Conservation (phyloP, 2,113 vertebrate species). For the Sisor rabdophorus region DNA sequence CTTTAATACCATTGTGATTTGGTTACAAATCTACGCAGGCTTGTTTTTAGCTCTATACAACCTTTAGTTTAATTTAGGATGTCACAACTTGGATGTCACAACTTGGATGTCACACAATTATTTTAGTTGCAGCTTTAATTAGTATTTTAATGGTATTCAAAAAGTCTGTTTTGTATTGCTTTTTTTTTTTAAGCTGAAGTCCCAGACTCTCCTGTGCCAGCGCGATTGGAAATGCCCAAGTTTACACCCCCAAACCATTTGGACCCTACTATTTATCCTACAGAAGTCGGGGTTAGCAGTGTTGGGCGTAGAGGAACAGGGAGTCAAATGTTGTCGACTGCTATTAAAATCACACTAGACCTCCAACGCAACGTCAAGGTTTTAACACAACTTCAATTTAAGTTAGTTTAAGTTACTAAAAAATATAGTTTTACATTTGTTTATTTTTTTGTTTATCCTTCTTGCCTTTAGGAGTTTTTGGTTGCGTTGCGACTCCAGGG, state of each 20-base stretch:
- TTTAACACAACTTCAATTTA: not conserved
- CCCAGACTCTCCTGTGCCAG: slow-evolving; percentile 70
- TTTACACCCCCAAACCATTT: slow-evolving; percentile 73
- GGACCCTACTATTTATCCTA: slow-evolving; percentile 81
- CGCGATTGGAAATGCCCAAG: slow-evolving; percentile 73
- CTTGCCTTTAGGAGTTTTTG: slow-evolving; percentile 77
- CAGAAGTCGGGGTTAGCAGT: slow-evolving; percentile 78
- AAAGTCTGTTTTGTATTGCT: not conserved
- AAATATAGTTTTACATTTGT: not conserved
- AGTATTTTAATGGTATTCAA: not conserved
- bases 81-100: no score
- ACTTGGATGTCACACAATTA: no score
- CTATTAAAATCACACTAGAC: slow-evolving; percentile 84
- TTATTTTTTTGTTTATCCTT: not conserved
- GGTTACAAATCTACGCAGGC: no score
- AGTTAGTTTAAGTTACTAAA: not conserved
- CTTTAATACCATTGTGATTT: no score
- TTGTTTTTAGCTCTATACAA: no score
- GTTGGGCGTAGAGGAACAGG: slow-evolving; percentile 65
- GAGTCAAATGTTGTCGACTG: slow-evolving; percentile 80
- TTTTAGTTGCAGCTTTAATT: not conserved
- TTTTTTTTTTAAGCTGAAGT: slow-evolving; percentile 66
- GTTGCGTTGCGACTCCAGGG: slow-evolving; percentile 81
- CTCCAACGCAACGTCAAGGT: slow-evolving; percentile 82
- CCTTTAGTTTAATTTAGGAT: no score